Percentiles rank a stretch among this genome's conserved stretches.
phyloP scores from a whole-genome alignment of 64 coral and sea anemone species.

The Stichodactyla mertensii region DNA sequence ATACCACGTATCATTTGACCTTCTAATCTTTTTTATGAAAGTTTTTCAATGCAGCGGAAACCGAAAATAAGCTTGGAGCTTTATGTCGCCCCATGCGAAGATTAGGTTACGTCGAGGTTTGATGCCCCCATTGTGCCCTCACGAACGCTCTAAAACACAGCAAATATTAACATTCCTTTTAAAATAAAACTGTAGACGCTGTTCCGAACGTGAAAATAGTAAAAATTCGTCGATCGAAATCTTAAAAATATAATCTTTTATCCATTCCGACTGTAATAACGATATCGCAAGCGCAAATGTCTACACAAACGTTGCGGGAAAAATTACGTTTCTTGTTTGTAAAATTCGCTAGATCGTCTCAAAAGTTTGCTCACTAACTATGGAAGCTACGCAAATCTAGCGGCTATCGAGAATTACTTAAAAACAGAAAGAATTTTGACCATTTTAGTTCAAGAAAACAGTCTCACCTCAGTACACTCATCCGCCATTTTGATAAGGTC shows the following conservation, averaged over 20 bases:
- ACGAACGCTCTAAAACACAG: background rate
- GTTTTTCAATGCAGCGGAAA: background rate
- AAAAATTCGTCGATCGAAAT: background rate
- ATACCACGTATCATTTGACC: background rate
- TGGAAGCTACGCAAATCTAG: background rate
- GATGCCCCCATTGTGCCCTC: background rate
- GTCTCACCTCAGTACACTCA: slow-evolving; percentile 14
- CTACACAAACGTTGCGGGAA: background rate
- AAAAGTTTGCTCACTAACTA: background rate
- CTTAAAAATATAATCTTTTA: background rate
- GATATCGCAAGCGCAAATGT: no score
- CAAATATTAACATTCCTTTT: background rate
- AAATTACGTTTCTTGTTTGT: background rate
- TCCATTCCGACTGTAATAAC: background rate
- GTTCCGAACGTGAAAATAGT: background rate
- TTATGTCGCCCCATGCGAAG: background rate
- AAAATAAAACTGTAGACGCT: background rate
- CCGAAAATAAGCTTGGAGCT: background rate
- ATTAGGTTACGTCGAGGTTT: background rate
- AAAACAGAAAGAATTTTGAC: background rate
- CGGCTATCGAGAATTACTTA: background rate
- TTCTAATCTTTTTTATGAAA: background rate
- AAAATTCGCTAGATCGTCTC: background rate
- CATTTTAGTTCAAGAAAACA: background rate
- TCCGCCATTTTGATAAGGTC: slow-evolving; percentile 24